Evolutionary conservation across 2,113 vertebrate species (phyloP), one percentile per base, ranked within the genome.

Genomic region (Conger conger): DNA sequence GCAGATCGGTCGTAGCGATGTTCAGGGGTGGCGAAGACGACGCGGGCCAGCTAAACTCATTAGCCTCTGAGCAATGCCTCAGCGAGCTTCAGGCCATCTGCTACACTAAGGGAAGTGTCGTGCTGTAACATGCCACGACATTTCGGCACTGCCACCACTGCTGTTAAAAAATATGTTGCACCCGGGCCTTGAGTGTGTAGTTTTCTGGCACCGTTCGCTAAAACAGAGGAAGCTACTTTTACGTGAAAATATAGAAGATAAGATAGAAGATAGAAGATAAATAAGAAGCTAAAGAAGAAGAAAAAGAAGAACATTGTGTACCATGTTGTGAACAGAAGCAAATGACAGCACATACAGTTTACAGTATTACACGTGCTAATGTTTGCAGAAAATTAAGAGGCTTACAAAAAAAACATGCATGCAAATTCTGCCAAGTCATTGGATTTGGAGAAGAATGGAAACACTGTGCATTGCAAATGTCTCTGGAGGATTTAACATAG

Each of bases 171-270:
- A 63, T 4, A 77, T 86, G 83, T 86, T 20, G 83, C 85, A 45
- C 35, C 83, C 40, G 27, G 27, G 53, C 54, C 82, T 87, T 89
- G 83, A 87, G 90, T 89, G 9, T 13, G 45, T 13, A 50, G 45
- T 50, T 50, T 50, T 13, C 11, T 50, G 5, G 11, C 45, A 50
- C 45, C 8, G 9, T 42, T 42, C 40, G 9, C 40, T 42, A 42
- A 42, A 16, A 50, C 40, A 50, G 1, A 50, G 45, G 7, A 50
- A 1, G 45, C 6, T 15, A 50, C 15, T 50, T 50, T 13, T 50
- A 50, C 15, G 45, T 13, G 1, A 50, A 50, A 50, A 50, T 50
- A 50, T 50, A 50, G 45, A 11, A 50, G n/a, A n/a, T n/a, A n/a
- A n/a, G n/a, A n/a, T n/a, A n/a, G n/a, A n/a, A n/a, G n/a, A n/a